Percentiles rank a stretch among this genome's conserved stretches.
These are phyloP conservation scores for Aphyosemion australe DNA, from an alignment of 2,113 vertebrate genomes.

Conservation along the genomic window DNA sequence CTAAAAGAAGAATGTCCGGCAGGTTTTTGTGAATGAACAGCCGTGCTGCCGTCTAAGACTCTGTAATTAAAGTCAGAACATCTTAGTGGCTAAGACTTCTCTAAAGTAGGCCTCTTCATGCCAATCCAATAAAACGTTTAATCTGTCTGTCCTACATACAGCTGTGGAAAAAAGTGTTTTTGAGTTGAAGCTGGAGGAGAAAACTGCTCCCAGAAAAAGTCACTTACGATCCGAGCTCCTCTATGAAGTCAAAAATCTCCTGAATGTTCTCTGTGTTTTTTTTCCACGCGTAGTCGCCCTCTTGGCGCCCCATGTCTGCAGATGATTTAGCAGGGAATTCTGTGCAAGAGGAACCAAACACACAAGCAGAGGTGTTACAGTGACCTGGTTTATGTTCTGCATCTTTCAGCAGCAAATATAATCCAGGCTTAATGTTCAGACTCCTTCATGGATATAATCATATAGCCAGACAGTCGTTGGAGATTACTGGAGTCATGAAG, in stretches of 20 bases:
- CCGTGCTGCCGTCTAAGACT: neutral
- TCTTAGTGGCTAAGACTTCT: neutral
- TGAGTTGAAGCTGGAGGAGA: neutral
- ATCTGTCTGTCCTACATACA: slow-evolving; percentile 32
- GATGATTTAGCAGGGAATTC: slow-evolving; percentile 78
- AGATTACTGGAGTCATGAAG: slow-evolving; percentile 48
- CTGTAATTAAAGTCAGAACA: slow-evolving; percentile 11
- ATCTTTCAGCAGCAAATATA: neutral
- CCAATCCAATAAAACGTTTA: slow-evolving; percentile 59
- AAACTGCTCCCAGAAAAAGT: neutral
- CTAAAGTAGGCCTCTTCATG: slow-evolving; percentile 32
- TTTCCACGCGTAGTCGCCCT: slow-evolving; percentile 86
- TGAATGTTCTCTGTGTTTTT: slow-evolving; percentile 92
- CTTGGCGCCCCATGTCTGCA: slow-evolving; percentile 88
- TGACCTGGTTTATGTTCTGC: neutral
- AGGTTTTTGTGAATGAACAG: slow-evolving; percentile 31
- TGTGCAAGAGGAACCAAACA: slow-evolving; percentile 34
- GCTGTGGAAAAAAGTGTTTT: neutral
- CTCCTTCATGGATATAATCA: slow-evolving; percentile 9
- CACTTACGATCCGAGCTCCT: slow-evolving; percentile 95
- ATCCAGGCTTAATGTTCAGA: slow-evolving; percentile 20
- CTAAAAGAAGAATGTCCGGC: too few relatives aligned
- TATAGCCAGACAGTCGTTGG: slow-evolving; percentile 13
- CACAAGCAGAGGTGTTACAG: neutral
- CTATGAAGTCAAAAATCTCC: slow-evolving; percentile 92